Base-by-base conservation (phyloP, 2,888 invertebrate species). In the Microctonus brassicae region DNA sequence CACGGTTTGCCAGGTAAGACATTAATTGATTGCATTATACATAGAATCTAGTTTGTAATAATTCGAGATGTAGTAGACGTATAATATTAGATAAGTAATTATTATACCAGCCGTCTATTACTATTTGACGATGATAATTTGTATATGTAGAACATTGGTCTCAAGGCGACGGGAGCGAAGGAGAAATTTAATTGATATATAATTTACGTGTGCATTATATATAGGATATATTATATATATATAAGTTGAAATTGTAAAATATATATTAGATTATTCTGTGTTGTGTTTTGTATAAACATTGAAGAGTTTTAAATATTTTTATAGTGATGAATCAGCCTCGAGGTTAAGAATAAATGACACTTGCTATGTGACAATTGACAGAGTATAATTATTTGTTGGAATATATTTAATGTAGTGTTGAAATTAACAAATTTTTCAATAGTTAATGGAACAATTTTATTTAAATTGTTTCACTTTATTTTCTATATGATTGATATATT, bases 171-270 rank as follows among this genome's bases (percentile, higher is more conserved):
- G 22, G 34, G 34, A 33, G 34, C 34, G 17, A 20, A 60, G 47
- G 69, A 78, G 78, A 78, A 78, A 79, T 78, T 81, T 83, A 82
- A 83, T 81, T 80, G 79, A 47, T 17, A 78, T 80, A 78, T 81
- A 81, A 83, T 82, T 77, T 77, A 76, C 76, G 60, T 64, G 22
- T 69, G 66, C 72, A 33, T 65, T 58, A 66, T 34, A 17, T 36
- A 39, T 13, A 7, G 13, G 26, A 13, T 3, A 11, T 58, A 11
- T 11, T 58, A 24, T 62, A 0, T 57, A 0, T 57, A n/a, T 26
- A 26, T 13, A 4, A 24, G 26, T 57, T 26, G 13, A 6, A 57
- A 57, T n/a, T n/a, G n/a, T n/a, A n/a, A n/a, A n/a, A n/a, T n/a
- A n/a, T n/a, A n/a, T 29, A 57, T 29, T 29, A 13, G 24, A 29